A percentile compares a stretch with the other conserved stretches of the same genome.
Evolutionary conservation across 2,797 vertebrate species (phyloP).

Genomic region (Micropoecilia bifurca): DNA sequence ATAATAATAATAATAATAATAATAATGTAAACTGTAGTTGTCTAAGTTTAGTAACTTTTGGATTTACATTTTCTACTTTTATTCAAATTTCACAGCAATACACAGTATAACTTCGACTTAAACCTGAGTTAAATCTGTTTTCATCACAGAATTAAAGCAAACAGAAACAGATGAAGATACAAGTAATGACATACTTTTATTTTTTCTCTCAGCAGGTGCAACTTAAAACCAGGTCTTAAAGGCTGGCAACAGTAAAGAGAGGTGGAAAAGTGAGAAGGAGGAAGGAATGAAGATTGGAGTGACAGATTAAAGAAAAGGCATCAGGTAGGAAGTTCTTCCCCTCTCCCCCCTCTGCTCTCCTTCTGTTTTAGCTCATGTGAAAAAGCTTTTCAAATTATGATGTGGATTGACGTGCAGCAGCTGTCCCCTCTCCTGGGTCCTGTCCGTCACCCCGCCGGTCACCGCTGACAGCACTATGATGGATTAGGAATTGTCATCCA

Average conservation of each 20-base stretch:
- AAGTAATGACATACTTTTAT: not conserved
- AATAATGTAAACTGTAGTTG: not conserved
- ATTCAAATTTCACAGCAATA: not conserved
- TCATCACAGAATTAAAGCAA: slow-evolving; percentile 1
- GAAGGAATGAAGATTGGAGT: slow-evolving; percentile 4
- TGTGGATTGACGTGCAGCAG: slow-evolving; percentile 82
- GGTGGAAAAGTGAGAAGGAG: not conserved
- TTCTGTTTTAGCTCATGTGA: slow-evolving; percentile 57
- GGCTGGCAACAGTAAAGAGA: not conserved
- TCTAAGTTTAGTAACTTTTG: not conserved
- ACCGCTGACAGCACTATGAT: slow-evolving; percentile 84
- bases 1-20: not conserved
- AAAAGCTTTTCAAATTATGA: slow-evolving; percentile 82
- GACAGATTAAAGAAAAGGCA: slow-evolving; percentile 37
- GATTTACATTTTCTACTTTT: not conserved
- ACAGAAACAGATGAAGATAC: not conserved
- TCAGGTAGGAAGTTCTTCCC: slow-evolving; percentile 36
- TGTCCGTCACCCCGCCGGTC: slow-evolving; percentile 77
- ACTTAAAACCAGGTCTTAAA: not conserved
- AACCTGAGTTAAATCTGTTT: not conserved
- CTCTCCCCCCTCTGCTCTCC: not conserved
- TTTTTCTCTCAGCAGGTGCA: slow-evolving; percentile 12
- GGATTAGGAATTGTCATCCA: slow-evolving; percentile 88
- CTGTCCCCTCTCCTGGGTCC: slow-evolving; percentile 78
- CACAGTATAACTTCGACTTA: not conserved